Evolutionary conservation across 2,888 invertebrate genomes (phyloP).

Genomic region (Drosophila koepferae): DNA sequence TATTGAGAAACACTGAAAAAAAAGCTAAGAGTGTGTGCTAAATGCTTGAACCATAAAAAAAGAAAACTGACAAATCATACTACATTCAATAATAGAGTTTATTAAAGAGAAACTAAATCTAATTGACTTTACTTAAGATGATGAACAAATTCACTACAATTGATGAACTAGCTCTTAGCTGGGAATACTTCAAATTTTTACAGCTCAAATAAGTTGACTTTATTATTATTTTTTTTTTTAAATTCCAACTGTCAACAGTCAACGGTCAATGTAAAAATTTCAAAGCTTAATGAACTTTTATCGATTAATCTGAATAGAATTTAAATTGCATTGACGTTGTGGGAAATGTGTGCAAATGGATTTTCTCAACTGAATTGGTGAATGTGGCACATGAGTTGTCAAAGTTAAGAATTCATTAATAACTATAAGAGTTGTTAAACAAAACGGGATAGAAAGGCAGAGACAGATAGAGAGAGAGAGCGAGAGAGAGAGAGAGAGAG

Average conservation of each 20-base stretch:
- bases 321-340: slow-evolving; percentile 2
- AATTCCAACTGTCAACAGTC: background rate
- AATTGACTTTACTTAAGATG: no score
- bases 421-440: slow-evolving; percentile 16
- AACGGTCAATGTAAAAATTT: background rate
- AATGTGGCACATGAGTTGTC: slow-evolving; percentile 28
- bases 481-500: background rate
- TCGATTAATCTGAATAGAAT: slow-evolving; percentile 10
- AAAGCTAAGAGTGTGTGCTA: no score
- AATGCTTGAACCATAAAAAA: no score
- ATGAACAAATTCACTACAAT: no score
- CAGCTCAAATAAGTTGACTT: background rate
- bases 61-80: no score
- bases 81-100: no score
- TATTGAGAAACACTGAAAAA: no score
- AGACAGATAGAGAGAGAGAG: background rate
- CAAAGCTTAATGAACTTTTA: background rate
- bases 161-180: no score
- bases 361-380: slow-evolving; percentile 13
- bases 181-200: background rate
- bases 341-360: slow-evolving; percentile 2
- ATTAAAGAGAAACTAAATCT: no score
- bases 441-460: background rate
- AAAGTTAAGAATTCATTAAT: slow-evolving; percentile 18
- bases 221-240: no score